Percentiles rank a stretch among this genome's conserved stretches.
Conservation (phyloP, 2,888 invertebrate species). For the Adineta ricciae region DNA sequence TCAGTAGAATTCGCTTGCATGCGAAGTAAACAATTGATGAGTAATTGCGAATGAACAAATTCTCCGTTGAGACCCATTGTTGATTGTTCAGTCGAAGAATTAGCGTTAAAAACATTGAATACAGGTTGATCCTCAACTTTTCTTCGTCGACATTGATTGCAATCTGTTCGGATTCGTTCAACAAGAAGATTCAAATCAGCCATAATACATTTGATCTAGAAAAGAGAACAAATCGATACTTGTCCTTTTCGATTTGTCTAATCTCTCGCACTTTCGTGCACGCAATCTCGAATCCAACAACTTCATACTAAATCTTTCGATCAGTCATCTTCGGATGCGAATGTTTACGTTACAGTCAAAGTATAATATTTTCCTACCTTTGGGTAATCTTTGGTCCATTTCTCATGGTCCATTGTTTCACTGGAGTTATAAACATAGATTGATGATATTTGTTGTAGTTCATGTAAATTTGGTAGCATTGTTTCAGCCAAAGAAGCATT, state of each 20-base stretch:
- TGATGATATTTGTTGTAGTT: background rate
- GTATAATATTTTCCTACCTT: background rate
- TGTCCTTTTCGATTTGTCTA: no score
- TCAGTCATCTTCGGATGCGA: no score
- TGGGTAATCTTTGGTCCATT: background rate
- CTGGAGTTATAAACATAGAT: background rate
- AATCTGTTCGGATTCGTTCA: background rate
- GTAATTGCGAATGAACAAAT: background rate
- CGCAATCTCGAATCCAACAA: no score
- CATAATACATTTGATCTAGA: no score
- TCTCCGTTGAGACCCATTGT: background rate
- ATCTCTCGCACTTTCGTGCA: no score
- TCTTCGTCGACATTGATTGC: background rate
- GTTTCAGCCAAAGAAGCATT: background rate
- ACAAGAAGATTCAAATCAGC: background rate
- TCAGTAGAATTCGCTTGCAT: background rate
- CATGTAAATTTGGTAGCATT: background rate
- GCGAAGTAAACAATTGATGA: background rate
- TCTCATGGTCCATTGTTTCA: background rate
- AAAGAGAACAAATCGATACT: no score
- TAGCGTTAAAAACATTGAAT: background rate
- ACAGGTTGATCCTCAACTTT: background rate
- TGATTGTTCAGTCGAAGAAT: background rate
- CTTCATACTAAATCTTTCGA: no score
- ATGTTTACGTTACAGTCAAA: no score